These are phyloP conservation scores for Minunthozetes semirufus DNA, from an alignment of 2,888 invertebrate genomes.

Conservation along the genomic window DNA sequence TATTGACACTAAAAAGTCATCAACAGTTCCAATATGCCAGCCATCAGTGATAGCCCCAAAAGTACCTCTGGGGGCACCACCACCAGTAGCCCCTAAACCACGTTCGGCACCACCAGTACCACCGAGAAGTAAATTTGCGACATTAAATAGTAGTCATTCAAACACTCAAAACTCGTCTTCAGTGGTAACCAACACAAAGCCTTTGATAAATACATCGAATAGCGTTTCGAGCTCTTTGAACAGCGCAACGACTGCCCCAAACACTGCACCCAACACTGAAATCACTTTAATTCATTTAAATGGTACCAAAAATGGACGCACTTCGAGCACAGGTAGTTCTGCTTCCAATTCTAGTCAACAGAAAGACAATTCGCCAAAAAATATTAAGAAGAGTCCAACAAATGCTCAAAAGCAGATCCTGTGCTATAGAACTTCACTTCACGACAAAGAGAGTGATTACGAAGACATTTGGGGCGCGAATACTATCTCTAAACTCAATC, in stretches of 20 bases:
- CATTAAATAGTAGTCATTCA: neutral
- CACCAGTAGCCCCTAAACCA: constrained; percentile 11
- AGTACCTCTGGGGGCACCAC: neutral
- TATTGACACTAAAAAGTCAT: constrained; percentile 32
- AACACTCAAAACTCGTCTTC: neutral
- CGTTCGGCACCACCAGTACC: constrained; percentile 26
- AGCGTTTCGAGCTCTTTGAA: neutral
- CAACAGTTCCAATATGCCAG: constrained; percentile 24
- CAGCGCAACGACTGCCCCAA: neutral
- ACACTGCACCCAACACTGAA: constrained; percentile 17
- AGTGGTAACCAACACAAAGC: neutral
- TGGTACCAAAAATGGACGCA: neutral
- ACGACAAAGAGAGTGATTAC: constrained; percentile 88
- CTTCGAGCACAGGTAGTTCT: constrained; percentile 6
- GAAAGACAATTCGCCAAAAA: constrained; percentile 10
- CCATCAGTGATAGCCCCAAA: neutral
- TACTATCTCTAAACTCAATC: constrained; percentile 46
- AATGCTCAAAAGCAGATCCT: constrained; percentile 24
- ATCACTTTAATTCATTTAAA: constrained; percentile 5
- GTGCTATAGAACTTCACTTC: constrained; percentile 69
- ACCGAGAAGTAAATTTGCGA: constrained; percentile 12
- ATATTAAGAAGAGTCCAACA: neutral
- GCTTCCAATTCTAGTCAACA: constrained; percentile 12
- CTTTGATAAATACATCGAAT: neutral
- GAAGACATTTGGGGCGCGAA: constrained; percentile 77